Evolutionary conservation across 2,888 invertebrate genomes (phyloP), one percentile per base, ranked within the genome.

Genomic region (Pseudeuparius sepicola): DNA sequence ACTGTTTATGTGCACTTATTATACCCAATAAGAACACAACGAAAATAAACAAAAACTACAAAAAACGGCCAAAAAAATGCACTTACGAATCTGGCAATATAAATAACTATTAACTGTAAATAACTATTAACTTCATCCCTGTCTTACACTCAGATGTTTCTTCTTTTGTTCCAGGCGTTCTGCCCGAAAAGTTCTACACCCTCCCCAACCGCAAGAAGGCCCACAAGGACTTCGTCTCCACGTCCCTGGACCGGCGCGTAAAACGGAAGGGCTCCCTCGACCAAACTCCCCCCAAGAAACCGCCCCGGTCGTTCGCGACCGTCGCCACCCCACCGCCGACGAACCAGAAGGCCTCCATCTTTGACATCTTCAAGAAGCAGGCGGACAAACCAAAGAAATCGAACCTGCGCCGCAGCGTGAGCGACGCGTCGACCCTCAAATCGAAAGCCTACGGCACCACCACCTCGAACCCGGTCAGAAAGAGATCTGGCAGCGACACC

Each of bases 111-210:
- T n/a, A n/a, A n/a, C n/a, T n/a, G n/a, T n/a, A n/a, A n/a, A n/a
- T n/a, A n/a, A n/a, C n/a, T n/a, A n/a, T n/a, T n/a, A n/a, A n/a
- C n/a, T n/a, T n/a, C n/a, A n/a, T n/a, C n/a, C n/a, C n/a, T n/a
- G n/a, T n/a, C n/a, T n/a, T n/a, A n/a, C n/a, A n/a, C n/a, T n/a
- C n/a, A n/a, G n/a, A n/a, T n/a, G n/a, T n/a, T n/a, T n/a, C n/a
- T n/a, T n/a, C n/a, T n/a, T 39, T 41, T 39, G 10, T 57, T 56
- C 20, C 51, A 62, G 62, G 58, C 40, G 47, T 45, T 7, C 42
- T 44, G 23, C 70, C 73, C n/a, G 72, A 71, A 30, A 75, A 77
- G 50, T 80, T 78, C 54, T 75, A 72, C 63, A 80, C 78, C 7
- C 64, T 78, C 51, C 82, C 73, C 30, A 74, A 68, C 51, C 71